phyloP scores from a whole-genome alignment of 2,888 invertebrate species.

The Apamea anceps region DNA sequence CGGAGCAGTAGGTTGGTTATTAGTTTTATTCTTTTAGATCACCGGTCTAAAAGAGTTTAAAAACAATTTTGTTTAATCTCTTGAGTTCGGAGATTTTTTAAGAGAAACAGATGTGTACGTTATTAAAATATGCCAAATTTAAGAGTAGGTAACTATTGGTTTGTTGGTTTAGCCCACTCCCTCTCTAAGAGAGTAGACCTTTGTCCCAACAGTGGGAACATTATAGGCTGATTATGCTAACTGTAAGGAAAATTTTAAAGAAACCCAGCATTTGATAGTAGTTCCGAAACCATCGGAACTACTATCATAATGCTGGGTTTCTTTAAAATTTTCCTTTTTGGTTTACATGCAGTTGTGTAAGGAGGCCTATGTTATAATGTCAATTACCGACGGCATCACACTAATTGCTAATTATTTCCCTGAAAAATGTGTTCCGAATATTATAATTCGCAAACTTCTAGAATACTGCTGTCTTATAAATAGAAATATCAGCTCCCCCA shows the following conservation, averaged over 20 bases:
- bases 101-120: neutral
- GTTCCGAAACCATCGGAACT: too few relatives aligned
- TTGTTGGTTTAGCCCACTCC: neutral
- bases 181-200: too few relatives aligned
- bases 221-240: neutral
- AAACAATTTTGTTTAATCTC: conserved; percentile 18
- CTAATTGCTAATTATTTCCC: too few relatives aligned
- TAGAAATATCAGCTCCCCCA: conserved; percentile 60
- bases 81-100: neutral
- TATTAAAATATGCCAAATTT: neutral
- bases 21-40: conserved; percentile 11
- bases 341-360: too few relatives aligned
- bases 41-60: neutral
- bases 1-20: neutral
- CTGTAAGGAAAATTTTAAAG: too few relatives aligned
- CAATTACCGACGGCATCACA: too few relatives aligned
- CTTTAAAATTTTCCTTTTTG: too few relatives aligned
- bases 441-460: conserved; percentile 12
- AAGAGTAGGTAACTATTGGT: neutral
- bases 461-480: conserved; percentile 60
- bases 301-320: too few relatives aligned
- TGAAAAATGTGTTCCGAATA: too few relatives aligned
- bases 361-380: too few relatives aligned
- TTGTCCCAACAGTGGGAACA: too few relatives aligned
- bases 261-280: too few relatives aligned